phyloP scores from a whole-genome alignment of 2,113 vertebrate genomes.

The Laterallus jamaicensis region DNA sequence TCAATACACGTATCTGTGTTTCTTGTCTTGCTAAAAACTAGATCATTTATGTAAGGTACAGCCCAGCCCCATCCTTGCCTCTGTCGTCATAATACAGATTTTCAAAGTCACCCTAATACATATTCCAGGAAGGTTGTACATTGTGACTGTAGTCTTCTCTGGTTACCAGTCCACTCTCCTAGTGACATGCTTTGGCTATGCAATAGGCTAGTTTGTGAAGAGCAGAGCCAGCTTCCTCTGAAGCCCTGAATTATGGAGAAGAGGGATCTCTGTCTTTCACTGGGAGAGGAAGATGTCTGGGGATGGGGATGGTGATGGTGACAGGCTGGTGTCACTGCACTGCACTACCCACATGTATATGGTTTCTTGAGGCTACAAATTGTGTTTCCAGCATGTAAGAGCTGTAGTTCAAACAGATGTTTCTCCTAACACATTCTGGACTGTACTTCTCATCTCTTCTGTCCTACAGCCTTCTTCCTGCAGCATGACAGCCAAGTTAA shows the following conservation, averaged over 20 bases:
- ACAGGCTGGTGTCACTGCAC: neutral
- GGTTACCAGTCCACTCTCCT: neutral
- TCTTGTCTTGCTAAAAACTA: neutral
- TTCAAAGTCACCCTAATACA: accelerated
- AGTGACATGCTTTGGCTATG: neutral
- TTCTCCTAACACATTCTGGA: accelerated
- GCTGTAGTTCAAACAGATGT: neutral
- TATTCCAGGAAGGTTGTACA: neutral
- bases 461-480: neutral
- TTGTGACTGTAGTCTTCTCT: neutral
- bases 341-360: neutral
- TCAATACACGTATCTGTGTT: neutral
- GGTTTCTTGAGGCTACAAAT: neutral
- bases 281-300: neutral
- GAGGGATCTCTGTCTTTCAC: neutral
- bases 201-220: neutral
- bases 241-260: neutral
- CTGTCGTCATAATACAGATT: neutral
- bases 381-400: neutral
- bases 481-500: neutral
- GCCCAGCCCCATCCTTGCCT: neutral
- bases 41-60: neutral
- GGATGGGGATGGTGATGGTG: neutral
- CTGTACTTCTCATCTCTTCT: neutral
- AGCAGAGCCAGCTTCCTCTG: neutral